Evolutionary conservation across 2,888 invertebrate genomes (phyloP), one percentile per base, ranked within the genome.

Genomic region (Dolomedes plantarius): DNA sequence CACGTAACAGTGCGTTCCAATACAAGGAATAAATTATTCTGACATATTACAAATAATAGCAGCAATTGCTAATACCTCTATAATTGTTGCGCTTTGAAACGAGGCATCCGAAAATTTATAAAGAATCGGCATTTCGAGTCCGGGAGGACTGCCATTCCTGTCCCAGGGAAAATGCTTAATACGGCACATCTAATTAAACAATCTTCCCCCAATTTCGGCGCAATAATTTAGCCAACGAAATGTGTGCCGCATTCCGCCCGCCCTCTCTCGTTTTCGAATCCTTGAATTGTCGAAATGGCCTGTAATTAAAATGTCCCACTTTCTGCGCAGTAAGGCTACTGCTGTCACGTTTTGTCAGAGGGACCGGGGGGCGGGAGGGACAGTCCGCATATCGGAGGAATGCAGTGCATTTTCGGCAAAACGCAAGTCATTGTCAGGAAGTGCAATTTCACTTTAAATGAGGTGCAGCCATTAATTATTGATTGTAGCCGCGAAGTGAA

Each of bases 221-320:
- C 23, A 1, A 56, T 56, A 56, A 56, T 56, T 56, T 56, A 56
- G 23, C 46, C 46, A 46, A 56, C 56, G 56, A 56, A 56, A 56
- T 56, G 19, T 3, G 5, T 19, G 23, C 23, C 11, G 23, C 56
- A 56, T 56, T 56, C 5, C 56, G 6, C 23, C 23, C 1, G 5
- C 56, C 19, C 23, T 23, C 56, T 11, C 56, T 23, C 19, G 2
- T 56, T 56, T 23, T 23, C 56, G 56, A 23, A 23, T 56, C 56
- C 23, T 19, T 23, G 23, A 56, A 56, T 46, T 56, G 56, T 56
- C 56, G 56, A 56, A 56, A 56, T 56, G 56, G 56, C 1, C 56
- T 19, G 56, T 56, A 56, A 56, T 56, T 56, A 56, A 56, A 56
- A 56, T 56, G 23, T 56, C 56, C 23, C 19, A 16, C 9, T 46